These are phyloP conservation scores for Aphelenchoides bicaudatus DNA, from an alignment of 2,888 invertebrate species.

Conservation along the genomic window DNA sequence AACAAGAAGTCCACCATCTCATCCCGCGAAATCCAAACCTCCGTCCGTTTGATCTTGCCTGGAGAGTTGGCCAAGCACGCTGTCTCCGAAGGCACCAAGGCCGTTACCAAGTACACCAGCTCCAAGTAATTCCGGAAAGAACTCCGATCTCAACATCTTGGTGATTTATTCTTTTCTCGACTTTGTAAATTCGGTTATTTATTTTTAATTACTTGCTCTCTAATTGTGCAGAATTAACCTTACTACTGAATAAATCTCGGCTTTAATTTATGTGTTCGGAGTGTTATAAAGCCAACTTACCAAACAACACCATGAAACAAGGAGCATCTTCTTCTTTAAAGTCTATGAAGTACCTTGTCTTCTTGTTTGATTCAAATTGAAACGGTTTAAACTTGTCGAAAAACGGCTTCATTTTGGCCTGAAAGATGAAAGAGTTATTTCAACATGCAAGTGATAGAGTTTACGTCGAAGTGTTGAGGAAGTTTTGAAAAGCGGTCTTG, in stretches of 20 bases:
- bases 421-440: neutral
- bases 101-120: constrained; percentile 67
- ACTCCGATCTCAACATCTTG: no score
- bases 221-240: no score
- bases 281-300: no score
- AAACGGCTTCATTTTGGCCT: constrained; percentile 1
- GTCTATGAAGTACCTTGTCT: constrained; percentile 3
- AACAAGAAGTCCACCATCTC: no score
- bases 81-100: no score
- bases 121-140: no score
- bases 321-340: neutral
- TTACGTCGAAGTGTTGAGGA: constrained; percentile 6
- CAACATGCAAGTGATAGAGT: neutral
- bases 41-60: constrained; percentile 71
- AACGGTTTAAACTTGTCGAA: neutral
- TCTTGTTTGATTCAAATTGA: neutral
- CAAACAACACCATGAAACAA: neutral
- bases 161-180: no score
- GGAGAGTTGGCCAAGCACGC: no score
- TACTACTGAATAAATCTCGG: no score
- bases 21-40: constrained; percentile 72
- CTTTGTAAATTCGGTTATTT: no score
- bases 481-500: neutral
- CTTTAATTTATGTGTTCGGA: no score
- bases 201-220: no score